Base-by-base conservation (phyloP, 1,140 invertebrate species). In the Oryzaephilus surinamensis region DNA sequence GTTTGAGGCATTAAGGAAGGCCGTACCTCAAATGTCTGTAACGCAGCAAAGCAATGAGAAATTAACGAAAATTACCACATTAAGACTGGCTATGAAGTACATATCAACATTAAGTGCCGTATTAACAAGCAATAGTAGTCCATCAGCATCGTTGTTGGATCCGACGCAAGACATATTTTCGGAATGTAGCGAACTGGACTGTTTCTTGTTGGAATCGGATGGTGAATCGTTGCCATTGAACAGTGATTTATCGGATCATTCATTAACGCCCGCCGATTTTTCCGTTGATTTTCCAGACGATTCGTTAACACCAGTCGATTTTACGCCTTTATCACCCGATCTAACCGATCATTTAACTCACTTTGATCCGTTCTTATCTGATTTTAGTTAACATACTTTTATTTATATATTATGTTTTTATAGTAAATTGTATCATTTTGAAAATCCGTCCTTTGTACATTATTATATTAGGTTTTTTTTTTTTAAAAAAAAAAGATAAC, bases 61-160 rank as follows among this genome's bases (percentile, higher is more conserved):
- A 64, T 62, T 88, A 33, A 91, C 87, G 18, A 92, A 91, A 69
- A 90, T 91, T 46, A 87, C 85, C 4, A 90, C 86, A 2, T 64
- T 92, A n/a, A 62, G 82, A 6, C 62, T 90, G 32, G 86, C 87
- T 4, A 86, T 92, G 75, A 80, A 84, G 52, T 94, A 93, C 59
- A 93, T 93, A 37, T 68, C 76, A 12, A 77, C 76, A 10, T 57
- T 80, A n/a, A 64, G 52, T 13, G 62, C 65, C 12, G 64, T 58
- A 3, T 53, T 70, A 34, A 48, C 42, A 37, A 38, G 40, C 21
- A 36, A 48, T 15, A n/a, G n/a, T n/a, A n/a, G n/a, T n/a, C n/a
- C n/a, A 47, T 43, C 12, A 26, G 42, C n/a, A 45, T 30, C 14
- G 34, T 39, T 8, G n/a, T n/a, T n/a, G n/a, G 31, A 41, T 12